These are phyloP conservation scores for Phataginus tricuspis DNA, from an alignment of 2,797 vertebrate genomes.

Conservation along the genomic window DNA sequence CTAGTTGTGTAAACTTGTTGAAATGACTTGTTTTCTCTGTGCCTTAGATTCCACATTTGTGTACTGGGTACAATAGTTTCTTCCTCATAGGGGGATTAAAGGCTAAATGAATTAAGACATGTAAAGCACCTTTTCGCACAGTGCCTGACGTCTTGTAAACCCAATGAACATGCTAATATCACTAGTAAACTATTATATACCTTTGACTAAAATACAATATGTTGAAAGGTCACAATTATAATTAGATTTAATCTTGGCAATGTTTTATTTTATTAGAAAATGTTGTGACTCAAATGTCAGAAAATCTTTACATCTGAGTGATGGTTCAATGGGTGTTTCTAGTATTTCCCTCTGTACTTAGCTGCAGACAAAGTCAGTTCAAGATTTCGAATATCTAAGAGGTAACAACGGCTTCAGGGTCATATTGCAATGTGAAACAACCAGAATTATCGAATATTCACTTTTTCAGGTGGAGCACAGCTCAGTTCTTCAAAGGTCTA, in stretches of 20 bases:
- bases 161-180: background rate
- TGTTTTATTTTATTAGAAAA: background rate
- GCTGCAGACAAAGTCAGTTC: background rate
- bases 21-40: background rate
- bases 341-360: background rate
- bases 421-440: background rate
- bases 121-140: background rate
- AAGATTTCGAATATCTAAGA: slow-evolving; percentile 29
- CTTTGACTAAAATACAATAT: background rate
- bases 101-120: background rate
- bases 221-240: background rate
- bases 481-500: background rate
- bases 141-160: background rate
- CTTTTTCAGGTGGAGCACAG: background rate
- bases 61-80: background rate
- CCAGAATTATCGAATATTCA: background rate
- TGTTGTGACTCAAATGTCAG: background rate
- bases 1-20: background rate
- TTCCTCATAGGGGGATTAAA: background rate
- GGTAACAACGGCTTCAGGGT: background rate
- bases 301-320: background rate
- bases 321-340: background rate
- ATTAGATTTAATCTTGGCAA: background rate
- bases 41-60: background rate
- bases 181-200: background rate